Evolutionary conservation across 2,888 invertebrate species (phyloP), one percentile per base, ranked within the genome.

Genomic region (Eupelmus urozonus): DNA sequence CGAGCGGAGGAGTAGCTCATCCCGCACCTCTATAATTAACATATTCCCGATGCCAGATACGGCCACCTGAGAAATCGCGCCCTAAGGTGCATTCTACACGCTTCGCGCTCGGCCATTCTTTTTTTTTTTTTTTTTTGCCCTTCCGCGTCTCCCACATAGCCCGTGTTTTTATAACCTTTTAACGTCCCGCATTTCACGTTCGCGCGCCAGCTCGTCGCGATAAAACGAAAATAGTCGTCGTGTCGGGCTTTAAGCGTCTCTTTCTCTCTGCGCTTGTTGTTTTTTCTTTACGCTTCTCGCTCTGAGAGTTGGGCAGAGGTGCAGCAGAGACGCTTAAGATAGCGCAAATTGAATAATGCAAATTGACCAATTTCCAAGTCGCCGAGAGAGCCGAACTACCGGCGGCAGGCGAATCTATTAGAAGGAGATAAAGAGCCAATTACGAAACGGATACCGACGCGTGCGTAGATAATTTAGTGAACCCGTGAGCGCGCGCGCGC

Each of bases 41-140:
- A 83, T 82, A 82, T 76, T 82, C 79, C 76, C 75, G 83, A 84
- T 83, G 71, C 5, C 57, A 80, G 84, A 84, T 84, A 84, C 67
- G 59, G 59, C 29, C 67, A 76, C 75, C 60, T 69, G 49, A 78
- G 75, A 79, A 76, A 70, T 45, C 65, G 79, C 67, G 74, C 42
- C 53, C 45, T 25, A 7, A 16, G 20, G 57, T n/a, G 18, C 53
- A 63, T 45, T 76, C 34, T 40, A 40, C 45, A 23, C 27, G 5
- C n/a, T 45, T 5, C 34, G 9, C 34, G 9, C 9, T 34, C 9
- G 34, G 5, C 9, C 9, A 34, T 34, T 34, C 16, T 45, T 45
- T 53, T 20, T 53, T 53, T 20, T 20, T 53, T 20, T 53, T 53
- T 20, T 53, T 53, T 53, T 20, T 18, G 16, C 34, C 51, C 27